A percentile compares a stretch with the other conserved stretches of the same genome.
These are phyloP conservation scores for Plectropomus leopardus DNA, from an alignment of 2,113 vertebrate genomes.

Conservation along the genomic window DNA sequence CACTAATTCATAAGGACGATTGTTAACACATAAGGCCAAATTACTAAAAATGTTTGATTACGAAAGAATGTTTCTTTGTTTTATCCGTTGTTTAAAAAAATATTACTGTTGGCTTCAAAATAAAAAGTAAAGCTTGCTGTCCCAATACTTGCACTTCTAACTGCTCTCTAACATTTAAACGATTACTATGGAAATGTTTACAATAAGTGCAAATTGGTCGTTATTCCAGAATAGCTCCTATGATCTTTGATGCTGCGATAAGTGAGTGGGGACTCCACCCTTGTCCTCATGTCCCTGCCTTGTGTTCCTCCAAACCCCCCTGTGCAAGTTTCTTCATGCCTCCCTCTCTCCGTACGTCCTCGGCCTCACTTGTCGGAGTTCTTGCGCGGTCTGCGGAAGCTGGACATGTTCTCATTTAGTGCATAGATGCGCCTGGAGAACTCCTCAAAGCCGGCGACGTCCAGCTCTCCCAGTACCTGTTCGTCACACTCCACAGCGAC, in stretches of 20 bases:
- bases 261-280: slow-evolving; percentile 9
- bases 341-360: slow-evolving; percentile 22
- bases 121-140: slow-evolving; percentile 28
- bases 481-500: slow-evolving; percentile 97
- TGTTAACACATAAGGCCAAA: slow-evolving; percentile 13
- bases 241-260: slow-evolving; percentile 52
- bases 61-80: neutral
- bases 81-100: slow-evolving; percentile 42
- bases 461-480: slow-evolving; percentile 94
- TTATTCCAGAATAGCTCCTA: slow-evolving; percentile 72
- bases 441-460: slow-evolving; percentile 90
- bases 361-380: slow-evolving; percentile 93
- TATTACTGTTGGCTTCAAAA: slow-evolving; percentile 34
- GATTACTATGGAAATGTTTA: slow-evolving; percentile 85
- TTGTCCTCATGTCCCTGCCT: slow-evolving; percentile 41
- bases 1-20: neutral
- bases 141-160: slow-evolving; percentile 62
- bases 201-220: slow-evolving; percentile 89
- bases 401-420: slow-evolving; percentile 94
- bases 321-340: slow-evolving; percentile 38
- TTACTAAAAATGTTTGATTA: slow-evolving; percentile 7
- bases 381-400: slow-evolving; percentile 94
- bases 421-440: slow-evolving; percentile 98
- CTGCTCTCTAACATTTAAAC: slow-evolving; percentile 74
- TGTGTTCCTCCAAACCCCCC: slow-evolving; percentile 33